Percentiles rank a stretch among this genome's conserved stretches.
These are phyloP conservation scores for Gephyroberyx darwinii DNA, from an alignment of 2,797 vertebrate genomes.

Conservation along the genomic window DNA sequence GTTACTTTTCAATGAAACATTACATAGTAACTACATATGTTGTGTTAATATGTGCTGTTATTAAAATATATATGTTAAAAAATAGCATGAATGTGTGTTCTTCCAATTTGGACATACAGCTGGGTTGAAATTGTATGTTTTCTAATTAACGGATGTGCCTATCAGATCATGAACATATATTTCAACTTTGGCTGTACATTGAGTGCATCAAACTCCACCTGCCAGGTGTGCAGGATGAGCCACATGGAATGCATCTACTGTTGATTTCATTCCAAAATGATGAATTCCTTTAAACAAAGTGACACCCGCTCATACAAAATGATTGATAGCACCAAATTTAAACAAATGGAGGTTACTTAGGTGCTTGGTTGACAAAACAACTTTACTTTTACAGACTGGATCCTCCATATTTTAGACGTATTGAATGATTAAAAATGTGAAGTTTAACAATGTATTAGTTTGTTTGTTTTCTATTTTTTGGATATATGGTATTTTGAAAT, in stretches of 20 bases:
- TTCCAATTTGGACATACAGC: too few species aligned
- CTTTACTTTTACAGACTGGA: slow-evolving; percentile 31
- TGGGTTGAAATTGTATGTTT: too few species aligned
- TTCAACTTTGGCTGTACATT: neutral
- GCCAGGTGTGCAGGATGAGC: slow-evolving; percentile 43
- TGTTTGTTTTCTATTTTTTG: too few species aligned
- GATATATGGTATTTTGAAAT: too few species aligned
- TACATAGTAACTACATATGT: neutral
- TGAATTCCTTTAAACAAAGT: slow-evolving; percentile 23
- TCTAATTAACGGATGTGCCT: neutral
- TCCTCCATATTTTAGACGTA: too few species aligned
- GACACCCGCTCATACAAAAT: slow-evolving; percentile 40
- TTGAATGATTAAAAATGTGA: too few species aligned
- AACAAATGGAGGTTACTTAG: slow-evolving; percentile 33
- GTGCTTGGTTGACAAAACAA: slow-evolving; percentile 31
- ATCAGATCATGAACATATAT: neutral
- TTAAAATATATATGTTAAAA: too few species aligned
- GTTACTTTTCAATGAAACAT: neutral
- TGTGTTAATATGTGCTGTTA: neutral
- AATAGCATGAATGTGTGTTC: too few species aligned
- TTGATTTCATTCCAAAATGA: slow-evolving; percentile 35
- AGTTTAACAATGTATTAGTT: too few species aligned
- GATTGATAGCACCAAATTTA: slow-evolving; percentile 47
- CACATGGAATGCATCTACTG: slow-evolving; percentile 35
- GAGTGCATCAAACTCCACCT: slow-evolving; percentile 10